These are phyloP conservation scores for Notiomystis cincta DNA, from an alignment of 2,113 vertebrate genomes.

Conservation along the genomic window DNA sequence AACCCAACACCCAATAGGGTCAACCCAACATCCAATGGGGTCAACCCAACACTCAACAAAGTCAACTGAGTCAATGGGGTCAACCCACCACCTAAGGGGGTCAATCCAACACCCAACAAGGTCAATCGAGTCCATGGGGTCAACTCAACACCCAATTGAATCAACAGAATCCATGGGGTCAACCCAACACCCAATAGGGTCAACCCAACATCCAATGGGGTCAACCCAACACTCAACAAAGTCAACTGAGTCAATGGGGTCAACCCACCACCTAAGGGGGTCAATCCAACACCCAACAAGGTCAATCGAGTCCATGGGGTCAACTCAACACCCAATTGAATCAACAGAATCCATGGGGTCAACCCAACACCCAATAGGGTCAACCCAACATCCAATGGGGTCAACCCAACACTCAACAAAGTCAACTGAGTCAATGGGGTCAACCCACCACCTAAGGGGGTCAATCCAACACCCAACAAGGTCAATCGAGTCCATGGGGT, in stretches of 20 bases:
- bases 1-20: not conserved
- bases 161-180: too few species aligned
- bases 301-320: too few species aligned
- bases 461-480: not conserved
- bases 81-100: not conserved
- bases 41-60: not conserved
- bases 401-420: too few species aligned
- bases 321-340: not conserved
- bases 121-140: too few species aligned
- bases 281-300: not conserved
- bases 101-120: not conserved
- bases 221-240: not conserved
- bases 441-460: not conserved
- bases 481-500: not conserved
- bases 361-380: too few species aligned
- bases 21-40: not conserved
- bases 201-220: rapidly evolving
- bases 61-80: not conserved
- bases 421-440: not conserved
- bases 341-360: too few species aligned
- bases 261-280: not conserved
- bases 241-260: not conserved
- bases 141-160: not conserved
- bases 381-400: not conserved
- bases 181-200: not conserved